Evolutionary conservation across 1,140 invertebrate genomes (phyloP).

Genomic region (Hormaphis cornu): DNA sequence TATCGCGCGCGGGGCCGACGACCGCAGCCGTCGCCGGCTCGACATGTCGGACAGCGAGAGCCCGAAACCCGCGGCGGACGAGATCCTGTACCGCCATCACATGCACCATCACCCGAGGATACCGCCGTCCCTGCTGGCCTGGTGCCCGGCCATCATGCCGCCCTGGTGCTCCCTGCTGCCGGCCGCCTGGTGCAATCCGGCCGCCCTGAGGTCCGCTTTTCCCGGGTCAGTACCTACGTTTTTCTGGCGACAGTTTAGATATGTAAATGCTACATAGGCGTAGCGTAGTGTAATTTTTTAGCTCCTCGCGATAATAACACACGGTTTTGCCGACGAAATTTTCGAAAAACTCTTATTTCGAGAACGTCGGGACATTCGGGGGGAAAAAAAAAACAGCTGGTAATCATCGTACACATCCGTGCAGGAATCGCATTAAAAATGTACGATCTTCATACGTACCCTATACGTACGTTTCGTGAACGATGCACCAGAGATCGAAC

Average conservation of each 20-base stretch:
- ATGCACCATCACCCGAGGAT: conserved; percentile 28
- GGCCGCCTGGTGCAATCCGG: conserved; percentile 37
- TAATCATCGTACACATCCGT: no score
- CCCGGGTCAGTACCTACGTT: conserved; percentile 36
- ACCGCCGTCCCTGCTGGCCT: conserved; percentile 35
- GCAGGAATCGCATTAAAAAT: no score
- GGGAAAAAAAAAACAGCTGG: no score
- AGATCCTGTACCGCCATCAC: not conserved
- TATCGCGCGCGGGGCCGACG: not conserved
- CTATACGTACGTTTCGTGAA: no score
- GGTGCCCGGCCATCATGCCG: conserved; percentile 37
- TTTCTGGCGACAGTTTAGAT: not conserved
- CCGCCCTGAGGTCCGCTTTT: conserved; percentile 37
- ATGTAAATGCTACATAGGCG: not conserved
- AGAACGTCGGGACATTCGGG: no score
- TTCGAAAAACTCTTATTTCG: no score
- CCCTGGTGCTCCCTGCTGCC: conserved; percentile 38
- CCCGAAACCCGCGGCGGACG: conserved; percentile 5
- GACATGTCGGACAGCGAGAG: conserved; percentile 27
- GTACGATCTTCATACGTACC: no score
- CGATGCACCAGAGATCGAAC: no score
- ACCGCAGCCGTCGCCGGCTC: no score
- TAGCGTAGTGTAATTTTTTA: not conserved
- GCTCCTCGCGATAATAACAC: no score
- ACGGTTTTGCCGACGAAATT: no score